A percentile compares a stretch with the other conserved stretches of the same genome.
Conservation (phyloP, 2,797 vertebrate genomes). For the Amblyraja radiata region DNA sequence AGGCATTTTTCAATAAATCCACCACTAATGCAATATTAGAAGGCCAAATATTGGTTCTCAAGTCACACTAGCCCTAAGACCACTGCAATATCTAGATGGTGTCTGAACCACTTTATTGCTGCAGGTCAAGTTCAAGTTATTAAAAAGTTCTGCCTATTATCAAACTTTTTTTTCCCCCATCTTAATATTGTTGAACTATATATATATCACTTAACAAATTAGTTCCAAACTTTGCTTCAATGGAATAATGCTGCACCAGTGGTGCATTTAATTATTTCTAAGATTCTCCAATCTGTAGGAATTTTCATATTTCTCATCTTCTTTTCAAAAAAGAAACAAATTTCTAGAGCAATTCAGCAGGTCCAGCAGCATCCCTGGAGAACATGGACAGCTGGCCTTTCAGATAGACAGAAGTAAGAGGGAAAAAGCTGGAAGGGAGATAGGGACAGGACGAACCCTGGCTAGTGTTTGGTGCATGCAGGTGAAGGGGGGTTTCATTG, state of each 20-base stretch:
- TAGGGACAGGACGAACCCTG: no score
- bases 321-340: neutral
- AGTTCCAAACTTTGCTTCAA: neutral
- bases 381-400: no score
- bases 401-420: no score
- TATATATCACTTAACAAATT: no score
- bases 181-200: no score
- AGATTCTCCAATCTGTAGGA: neutral
- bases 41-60: neutral
- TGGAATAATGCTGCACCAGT: neutral
- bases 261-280: neutral
- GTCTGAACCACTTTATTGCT: neutral
- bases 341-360: no score
- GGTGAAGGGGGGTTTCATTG: no score
- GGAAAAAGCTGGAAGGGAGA: no score
- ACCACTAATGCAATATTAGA: neutral
- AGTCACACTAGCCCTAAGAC: neutral
- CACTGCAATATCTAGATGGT: neutral
- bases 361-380: no score
- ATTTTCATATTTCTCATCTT: neutral
- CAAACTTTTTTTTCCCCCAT: neutral
- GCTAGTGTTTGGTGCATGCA: no score
- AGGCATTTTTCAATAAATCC: slow-evolving; percentile 11
- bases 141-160: neutral
- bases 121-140: neutral